Percentiles rank a stretch among this genome's conserved stretches.
Conservation (phyloP, 2,888 invertebrate species). For the Lobophora halterata region DNA sequence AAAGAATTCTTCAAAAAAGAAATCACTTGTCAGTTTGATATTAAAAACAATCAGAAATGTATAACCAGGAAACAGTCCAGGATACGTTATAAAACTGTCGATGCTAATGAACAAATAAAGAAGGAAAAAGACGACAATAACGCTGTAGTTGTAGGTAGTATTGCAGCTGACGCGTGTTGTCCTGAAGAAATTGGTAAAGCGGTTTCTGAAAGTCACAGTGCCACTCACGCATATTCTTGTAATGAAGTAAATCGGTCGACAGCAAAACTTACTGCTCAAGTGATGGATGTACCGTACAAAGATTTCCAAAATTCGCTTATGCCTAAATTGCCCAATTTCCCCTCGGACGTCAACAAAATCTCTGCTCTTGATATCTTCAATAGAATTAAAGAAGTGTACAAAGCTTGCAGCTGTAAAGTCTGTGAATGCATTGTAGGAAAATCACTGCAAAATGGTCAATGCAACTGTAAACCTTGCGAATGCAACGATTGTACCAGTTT, state of each 20-base stretch:
- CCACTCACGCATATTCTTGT: not conserved
- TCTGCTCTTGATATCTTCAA: slow-evolving; percentile 47
- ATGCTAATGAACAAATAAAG: slow-evolving; percentile 1
- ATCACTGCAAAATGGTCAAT: slow-evolving; percentile 27
- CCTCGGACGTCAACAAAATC: slow-evolving; percentile 14
- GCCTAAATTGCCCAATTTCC: slow-evolving; percentile 3
- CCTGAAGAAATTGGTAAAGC: too few species aligned
- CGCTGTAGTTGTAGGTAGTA: too few species aligned
- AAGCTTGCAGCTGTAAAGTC: slow-evolving; percentile 63
- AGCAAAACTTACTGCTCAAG: slow-evolving; percentile 48
- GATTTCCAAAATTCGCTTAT: slow-evolving; percentile 37
- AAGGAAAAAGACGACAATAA: not conserved
- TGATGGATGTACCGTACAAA: slow-evolving; percentile 47
- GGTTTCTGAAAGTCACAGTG: slow-evolving; percentile 3
- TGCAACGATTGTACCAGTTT: slow-evolving; percentile 40
- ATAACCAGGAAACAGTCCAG: slow-evolving; percentile 5
- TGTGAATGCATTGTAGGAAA: slow-evolving; percentile 55
- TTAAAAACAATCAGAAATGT: not conserved
- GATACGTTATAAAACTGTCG: not conserved
- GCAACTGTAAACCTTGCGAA: slow-evolving; percentile 48
- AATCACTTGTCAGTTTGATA: slow-evolving; percentile 9
- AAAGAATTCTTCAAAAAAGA: slow-evolving; percentile 14
- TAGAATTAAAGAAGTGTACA: slow-evolving; percentile 56
- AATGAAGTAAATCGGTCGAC: slow-evolving; percentile 25
- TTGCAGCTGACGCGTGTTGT: too few species aligned